Conservation (phyloP, 37 sponge, comb jelly and placozoan species). For the Diacarnus erythraeanus region DNA sequence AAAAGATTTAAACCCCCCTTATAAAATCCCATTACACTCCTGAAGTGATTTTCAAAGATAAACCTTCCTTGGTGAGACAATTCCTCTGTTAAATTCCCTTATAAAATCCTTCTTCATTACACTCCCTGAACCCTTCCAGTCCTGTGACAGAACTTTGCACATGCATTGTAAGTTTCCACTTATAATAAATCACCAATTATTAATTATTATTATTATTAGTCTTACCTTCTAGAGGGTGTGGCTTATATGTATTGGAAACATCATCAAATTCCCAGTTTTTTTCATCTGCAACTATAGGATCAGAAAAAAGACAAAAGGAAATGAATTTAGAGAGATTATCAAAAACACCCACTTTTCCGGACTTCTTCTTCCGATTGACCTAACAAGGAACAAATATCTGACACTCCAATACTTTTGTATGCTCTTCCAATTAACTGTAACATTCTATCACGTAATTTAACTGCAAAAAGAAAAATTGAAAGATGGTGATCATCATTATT, state of each 20-base stretch:
- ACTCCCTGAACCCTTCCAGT: too few species aligned
- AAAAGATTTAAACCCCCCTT: too few species aligned
- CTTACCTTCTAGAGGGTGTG: slow-evolving; percentile 34
- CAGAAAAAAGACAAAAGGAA: slow-evolving; percentile 34
- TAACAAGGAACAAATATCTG: slow-evolving; percentile 40
- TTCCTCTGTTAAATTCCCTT: not conserved
- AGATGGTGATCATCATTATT: too few species aligned
- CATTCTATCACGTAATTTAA: slow-evolving; percentile 42
- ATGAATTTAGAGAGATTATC: slow-evolving; percentile 14
- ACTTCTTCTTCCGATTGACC: slow-evolving; percentile 34
- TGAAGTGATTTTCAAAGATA: not conserved
- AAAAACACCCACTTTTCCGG: slow-evolving; percentile 24
- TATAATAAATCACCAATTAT: too few species aligned
- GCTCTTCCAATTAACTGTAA: slow-evolving; percentile 43
- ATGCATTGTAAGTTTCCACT: too few species aligned
- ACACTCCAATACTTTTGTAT: slow-evolving; percentile 37
- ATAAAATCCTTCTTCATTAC: too few species aligned
- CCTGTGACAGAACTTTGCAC: too few species aligned
- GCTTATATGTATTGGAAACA: slow-evolving; percentile 11
- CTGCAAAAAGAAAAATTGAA: slow-evolving; percentile 18
- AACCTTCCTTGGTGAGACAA: not conserved
- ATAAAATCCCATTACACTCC: too few species aligned
- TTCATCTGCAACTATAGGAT: slow-evolving; percentile 37
- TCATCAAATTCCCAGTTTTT: slow-evolving; percentile 51
- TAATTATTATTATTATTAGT: too few species aligned